These are phyloP conservation scores for Cercopithecus mona DNA, from an alignment of 2,113 vertebrate genomes.

Conservation along the genomic window DNA sequence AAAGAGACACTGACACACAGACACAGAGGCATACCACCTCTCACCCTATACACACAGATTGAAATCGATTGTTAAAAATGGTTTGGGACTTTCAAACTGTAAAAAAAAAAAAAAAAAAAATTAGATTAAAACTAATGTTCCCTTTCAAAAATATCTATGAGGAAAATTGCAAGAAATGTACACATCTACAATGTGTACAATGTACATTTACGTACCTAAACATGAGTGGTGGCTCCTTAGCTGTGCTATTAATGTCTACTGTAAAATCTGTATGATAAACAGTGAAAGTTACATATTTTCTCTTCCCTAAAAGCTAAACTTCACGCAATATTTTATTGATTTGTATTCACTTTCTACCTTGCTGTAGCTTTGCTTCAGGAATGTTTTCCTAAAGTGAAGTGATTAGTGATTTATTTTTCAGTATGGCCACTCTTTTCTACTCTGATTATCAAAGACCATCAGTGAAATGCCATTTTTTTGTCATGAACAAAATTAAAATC, in stretches of 20 bases:
- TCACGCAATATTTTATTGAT: neutral
- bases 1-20: neutral
- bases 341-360: neutral
- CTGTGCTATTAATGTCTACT: neutral
- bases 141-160: neutral
- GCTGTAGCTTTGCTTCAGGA: neutral
- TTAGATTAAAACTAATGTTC: neutral
- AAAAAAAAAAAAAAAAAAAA: no score
- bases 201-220: neutral
- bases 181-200: accelerated
- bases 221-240: neutral
- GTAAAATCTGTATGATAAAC: neutral
- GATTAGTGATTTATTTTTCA: neutral
- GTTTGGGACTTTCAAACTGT: neutral
- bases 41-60: neutral
- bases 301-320: neutral
- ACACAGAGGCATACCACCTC: neutral
- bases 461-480: neutral
- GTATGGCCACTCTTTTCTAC: neutral
- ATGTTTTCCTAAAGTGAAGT: neutral
- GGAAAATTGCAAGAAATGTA: neutral
- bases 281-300: neutral
- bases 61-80: neutral
- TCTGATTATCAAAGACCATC: neutral
- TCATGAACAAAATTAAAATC: neutral